Percentiles rank a stretch among this genome's conserved stretches.
Conservation (phyloP, 1,140 invertebrate species). For the Fopius arisanus region DNA sequence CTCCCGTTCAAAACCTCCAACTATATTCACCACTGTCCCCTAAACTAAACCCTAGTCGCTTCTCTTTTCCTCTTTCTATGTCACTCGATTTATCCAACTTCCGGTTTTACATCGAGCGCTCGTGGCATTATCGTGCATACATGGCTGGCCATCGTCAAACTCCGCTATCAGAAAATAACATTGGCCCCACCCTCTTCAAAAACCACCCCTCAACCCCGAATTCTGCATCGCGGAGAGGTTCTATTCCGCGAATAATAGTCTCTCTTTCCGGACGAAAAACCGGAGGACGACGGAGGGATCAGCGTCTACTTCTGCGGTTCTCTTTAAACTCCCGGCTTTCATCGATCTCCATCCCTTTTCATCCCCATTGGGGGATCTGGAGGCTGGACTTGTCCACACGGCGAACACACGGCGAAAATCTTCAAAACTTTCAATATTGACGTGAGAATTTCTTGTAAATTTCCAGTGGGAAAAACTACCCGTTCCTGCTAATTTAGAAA, state of each 20-base stretch:
- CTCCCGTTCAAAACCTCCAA: background rate
- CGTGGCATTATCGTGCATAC: background rate
- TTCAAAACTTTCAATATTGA: too few relatives aligned
- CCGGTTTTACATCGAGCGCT: slow-evolving; percentile 17
- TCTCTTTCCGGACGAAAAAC: background rate
- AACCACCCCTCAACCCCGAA: too few relatives aligned
- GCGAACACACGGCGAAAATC: too few relatives aligned
- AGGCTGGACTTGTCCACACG: too few relatives aligned
- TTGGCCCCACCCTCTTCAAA: background rate
- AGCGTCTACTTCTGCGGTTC: background rate
- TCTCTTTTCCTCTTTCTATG: background rate
- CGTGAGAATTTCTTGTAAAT: too few relatives aligned
- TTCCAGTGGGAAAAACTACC: too few relatives aligned
- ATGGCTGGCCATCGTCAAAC: background rate
- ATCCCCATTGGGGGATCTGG: too few relatives aligned
- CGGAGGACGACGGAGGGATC: background rate
- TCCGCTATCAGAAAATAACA: background rate
- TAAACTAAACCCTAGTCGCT: background rate
- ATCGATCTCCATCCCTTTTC: background rate
- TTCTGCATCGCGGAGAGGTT: too few relatives aligned
- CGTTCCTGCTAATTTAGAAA: too few relatives aligned
- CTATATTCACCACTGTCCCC: background rate
- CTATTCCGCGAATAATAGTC: too few relatives aligned
- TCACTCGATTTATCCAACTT: slow-evolving; percentile 13
- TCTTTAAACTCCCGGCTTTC: background rate